These are phyloP conservation scores for Periplaneta americana DNA, from an alignment of 1,140 invertebrate genomes.

Conservation along the genomic window DNA sequence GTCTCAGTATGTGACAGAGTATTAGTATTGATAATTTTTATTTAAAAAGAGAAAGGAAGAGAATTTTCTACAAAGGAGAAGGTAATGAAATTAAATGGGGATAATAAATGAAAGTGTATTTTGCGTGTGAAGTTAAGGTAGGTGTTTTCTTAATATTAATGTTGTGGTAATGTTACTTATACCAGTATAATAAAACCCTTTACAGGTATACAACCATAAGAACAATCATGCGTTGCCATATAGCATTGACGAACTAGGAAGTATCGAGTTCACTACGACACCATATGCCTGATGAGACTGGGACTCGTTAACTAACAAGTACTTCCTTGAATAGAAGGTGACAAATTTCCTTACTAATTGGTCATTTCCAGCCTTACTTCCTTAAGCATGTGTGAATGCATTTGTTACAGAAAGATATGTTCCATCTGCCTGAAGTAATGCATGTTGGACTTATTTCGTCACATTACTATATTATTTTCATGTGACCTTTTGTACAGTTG, in stretches of 20 bases:
- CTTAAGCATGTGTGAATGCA: not conserved
- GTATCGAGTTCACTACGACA: constrained; percentile 25
- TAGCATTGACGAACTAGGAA: constrained; percentile 26
- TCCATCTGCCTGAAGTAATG: no score
- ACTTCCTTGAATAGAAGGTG: constrained; percentile 3
- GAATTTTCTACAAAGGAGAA: no score
- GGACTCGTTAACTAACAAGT: not conserved
- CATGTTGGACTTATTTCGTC: no score
- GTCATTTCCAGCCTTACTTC: not conserved
- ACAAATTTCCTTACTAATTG: not conserved
- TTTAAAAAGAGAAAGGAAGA: no score
- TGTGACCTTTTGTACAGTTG: no score
- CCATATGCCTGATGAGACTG: constrained; percentile 23
- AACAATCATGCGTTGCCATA: constrained; percentile 19
- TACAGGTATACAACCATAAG: constrained; percentile 12
- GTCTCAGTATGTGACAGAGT: no score
- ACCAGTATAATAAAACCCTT: not conserved
- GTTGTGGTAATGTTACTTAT: not conserved
- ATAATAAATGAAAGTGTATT: no score
- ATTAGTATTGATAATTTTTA: no score
- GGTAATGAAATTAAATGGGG: no score
- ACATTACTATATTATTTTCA: no score
- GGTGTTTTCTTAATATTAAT: not conserved
- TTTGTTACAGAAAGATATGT: no score
- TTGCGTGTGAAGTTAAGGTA: no score